Conservation (phyloP, 2,113 vertebrate species). For the Acanthisitta chloris region DNA sequence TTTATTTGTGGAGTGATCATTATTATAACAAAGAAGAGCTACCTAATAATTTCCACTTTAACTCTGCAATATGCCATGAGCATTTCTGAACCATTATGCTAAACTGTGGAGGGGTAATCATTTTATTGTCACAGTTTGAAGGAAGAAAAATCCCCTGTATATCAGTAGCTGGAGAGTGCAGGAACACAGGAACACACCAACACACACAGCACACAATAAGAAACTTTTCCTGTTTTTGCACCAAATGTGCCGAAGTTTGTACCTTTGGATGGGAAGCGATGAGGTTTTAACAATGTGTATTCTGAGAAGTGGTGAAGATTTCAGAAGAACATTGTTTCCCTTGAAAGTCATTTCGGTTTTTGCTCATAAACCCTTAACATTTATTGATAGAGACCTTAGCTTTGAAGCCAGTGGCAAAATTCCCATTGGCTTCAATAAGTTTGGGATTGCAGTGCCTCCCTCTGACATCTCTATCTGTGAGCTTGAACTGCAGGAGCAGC, state of each 20-base stretch:
- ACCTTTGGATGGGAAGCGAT: neutral
- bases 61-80: conserved; percentile 81
- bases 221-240: conserved; percentile 44
- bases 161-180: conserved; percentile 56
- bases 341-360: neutral
- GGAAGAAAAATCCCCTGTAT: conserved; percentile 76
- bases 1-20: conserved; percentile 89
- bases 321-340: neutral
- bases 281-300: neutral
- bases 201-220: neutral
- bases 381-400: neutral
- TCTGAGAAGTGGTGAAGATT: neutral
- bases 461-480: neutral
- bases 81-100: conserved; percentile 86
- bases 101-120: conserved; percentile 82
- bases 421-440: neutral
- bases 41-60: conserved; percentile 86
- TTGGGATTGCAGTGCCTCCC: neutral
- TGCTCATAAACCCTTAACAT: neutral
- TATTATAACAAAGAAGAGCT: conserved; percentile 87
- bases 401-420: neutral
- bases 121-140: conserved; percentile 82
- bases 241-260: neutral
- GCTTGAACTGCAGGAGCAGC: neutral
- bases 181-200: neutral